These are phyloP conservation scores for Danaus chrysippus DNA, from an alignment of 2,888 invertebrate species.

Conservation along the genomic window DNA sequence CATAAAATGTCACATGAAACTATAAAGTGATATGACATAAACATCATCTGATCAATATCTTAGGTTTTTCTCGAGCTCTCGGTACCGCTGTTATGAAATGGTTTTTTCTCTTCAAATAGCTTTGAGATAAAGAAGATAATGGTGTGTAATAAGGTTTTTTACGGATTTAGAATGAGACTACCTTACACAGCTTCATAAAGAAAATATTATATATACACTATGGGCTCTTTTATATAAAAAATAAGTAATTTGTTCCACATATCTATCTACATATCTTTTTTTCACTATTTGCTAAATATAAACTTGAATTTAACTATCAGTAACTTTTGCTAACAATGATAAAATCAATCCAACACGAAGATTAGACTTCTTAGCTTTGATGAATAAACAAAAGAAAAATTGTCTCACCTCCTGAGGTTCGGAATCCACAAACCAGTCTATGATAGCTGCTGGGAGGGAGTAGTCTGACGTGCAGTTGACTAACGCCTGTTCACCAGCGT, in stretches of 20 bases:
- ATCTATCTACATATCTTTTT: too few relatives aligned
- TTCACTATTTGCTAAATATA: too few relatives aligned
- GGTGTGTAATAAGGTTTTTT: conserved; percentile 16
- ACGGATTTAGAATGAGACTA: background rate
- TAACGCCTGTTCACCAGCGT: conserved; percentile 62
- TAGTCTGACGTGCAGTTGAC: conserved; percentile 74
- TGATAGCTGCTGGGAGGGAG: conserved; percentile 63
- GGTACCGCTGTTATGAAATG: conserved; percentile 23
- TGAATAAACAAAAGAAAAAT: too few relatives aligned
- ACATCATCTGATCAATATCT: conserved; percentile 4
- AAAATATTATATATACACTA: too few relatives aligned
- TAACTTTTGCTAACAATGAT: too few relatives aligned
- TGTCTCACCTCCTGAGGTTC: conserved; percentile 64
- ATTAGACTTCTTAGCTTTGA: too few relatives aligned
- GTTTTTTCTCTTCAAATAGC: conserved; percentile 19
- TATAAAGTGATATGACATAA: background rate
- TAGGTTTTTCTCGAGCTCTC: conserved; percentile 13
- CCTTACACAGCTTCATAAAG: too few relatives aligned
- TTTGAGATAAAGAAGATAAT: conserved; percentile 22
- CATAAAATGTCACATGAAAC: background rate
- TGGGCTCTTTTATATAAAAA: too few relatives aligned
- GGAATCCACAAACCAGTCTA: conserved; percentile 72
- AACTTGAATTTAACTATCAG: too few relatives aligned
- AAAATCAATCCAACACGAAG: too few relatives aligned
- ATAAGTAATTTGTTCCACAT: too few relatives aligned